Percentiles rank a stretch among this genome's conserved stretches.
These are phyloP conservation scores for Drosophila ochracea DNA, from an alignment of 2,888 invertebrate species.

Conservation along the genomic window DNA sequence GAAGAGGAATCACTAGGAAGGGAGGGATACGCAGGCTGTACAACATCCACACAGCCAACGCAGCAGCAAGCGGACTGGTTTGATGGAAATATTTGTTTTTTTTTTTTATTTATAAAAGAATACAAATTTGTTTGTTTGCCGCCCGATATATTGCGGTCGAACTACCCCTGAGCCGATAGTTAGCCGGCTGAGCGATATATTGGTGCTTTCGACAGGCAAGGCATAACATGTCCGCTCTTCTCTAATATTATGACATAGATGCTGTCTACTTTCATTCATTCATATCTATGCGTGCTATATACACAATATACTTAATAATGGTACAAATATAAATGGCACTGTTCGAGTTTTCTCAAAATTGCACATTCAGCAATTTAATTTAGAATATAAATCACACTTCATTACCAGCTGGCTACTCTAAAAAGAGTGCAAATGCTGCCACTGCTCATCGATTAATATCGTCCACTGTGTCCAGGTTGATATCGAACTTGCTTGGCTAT, in stretches of 20 bases:
- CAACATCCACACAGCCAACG: too few species aligned
- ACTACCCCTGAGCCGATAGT: too few species aligned
- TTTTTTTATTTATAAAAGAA: too few species aligned
- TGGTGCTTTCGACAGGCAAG: too few species aligned
- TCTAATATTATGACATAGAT: neutral
- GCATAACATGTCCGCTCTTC: neutral
- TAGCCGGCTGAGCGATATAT: too few species aligned
- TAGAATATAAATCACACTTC: neutral
- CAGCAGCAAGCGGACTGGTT: too few species aligned
- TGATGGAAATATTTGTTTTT: too few species aligned
- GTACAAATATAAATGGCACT: neutral
- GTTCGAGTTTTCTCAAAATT: neutral
- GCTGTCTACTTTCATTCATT: neutral
- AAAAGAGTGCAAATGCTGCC: neutral
- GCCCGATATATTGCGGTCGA: too few species aligned
- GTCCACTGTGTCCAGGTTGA: neutral
- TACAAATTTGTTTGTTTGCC: too few species aligned
- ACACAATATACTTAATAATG: neutral
- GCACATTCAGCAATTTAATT: neutral
- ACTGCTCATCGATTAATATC: constrained; percentile 3
- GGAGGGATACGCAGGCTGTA: too few species aligned
- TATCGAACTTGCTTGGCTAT: constrained; percentile 26
- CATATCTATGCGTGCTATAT: neutral
- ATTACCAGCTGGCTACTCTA: neutral
- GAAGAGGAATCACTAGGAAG: too few species aligned